Base-by-base conservation (phyloP, 30 jellyfish, hydroid and myxozoan genomes). In the Cassiopea andromeda region DNA sequence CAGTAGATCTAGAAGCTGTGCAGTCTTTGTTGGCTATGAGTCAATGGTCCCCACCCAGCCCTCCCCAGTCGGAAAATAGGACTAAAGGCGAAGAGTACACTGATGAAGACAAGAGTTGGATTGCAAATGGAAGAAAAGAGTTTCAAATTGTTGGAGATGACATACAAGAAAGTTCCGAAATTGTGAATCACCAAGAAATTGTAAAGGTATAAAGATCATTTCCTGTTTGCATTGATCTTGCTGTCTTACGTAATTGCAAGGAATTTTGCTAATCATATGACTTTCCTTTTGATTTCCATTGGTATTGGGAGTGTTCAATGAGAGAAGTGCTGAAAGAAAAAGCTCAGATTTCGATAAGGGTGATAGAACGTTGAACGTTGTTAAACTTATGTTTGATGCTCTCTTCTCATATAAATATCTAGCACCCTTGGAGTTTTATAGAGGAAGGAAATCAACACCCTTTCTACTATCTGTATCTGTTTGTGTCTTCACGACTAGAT, bases 41-140 rank as follows among this genome's bases (percentile, higher is more conserved):
- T 64, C 89, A 75, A 43, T 90, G 97, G 97, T 72, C 97, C 44
- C 97, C 97, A 1, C 97, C 97, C 50, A 90, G 91, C 78, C 97
- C 97, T 27, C 91, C 89, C 5, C 68, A 87, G 19, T 58, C 87
- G 27, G 93, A 85, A 74, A 58, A 48, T 44, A 73, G 82, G 64
- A 46, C 87, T 16, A 60, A 64, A 67, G 64, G 49, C 18, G 81
- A 80, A 19, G 89, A 61, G 0, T 57, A 0, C 48, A 48, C 48
- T 1, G 80, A 27, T 7, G 83, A 45, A 66, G 83, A 12, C 10
- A 48, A 43, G 9, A 50, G 83, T 46, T 49, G 60, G 60, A 46
- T n/a, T 38, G 18, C 64, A 7, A 75, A 12, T 7, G 82, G 15
- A 13, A 61, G 73, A 1, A 61, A 61, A 61, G 43, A 61, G 7